Conservation (phyloP, 2,797 vertebrate species). For the Enteromius viviparus region DNA sequence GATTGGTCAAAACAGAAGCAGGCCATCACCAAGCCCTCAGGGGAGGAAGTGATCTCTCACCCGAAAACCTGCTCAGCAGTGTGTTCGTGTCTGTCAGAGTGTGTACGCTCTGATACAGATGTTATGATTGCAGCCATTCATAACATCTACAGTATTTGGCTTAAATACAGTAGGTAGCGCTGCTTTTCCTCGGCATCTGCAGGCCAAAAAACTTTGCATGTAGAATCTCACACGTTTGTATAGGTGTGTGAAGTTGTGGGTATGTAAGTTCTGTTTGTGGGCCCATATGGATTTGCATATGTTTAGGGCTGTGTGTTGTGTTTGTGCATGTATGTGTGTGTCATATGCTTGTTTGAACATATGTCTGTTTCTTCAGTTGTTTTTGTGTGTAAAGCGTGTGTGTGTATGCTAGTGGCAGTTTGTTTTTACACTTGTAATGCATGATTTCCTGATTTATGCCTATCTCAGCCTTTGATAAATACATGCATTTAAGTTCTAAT, state of each 20-base stretch:
- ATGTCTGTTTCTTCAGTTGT: constrained; percentile 11
- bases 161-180: not conserved
- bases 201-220: not conserved
- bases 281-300: constrained; percentile 9
- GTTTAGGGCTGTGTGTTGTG: constrained; percentile 2
- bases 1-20: constrained; percentile 57
- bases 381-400: not conserved
- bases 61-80: constrained; percentile 53
- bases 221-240: not conserved
- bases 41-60: constrained; percentile 53
- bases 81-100: constrained; percentile 34
- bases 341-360: not conserved
- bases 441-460: not conserved
- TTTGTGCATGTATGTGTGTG: not conserved
- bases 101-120: constrained; percentile 27
- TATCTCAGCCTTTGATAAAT: not conserved
- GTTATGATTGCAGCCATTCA: constrained; percentile 39
- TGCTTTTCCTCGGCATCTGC: not conserved
- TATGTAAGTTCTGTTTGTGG: not conserved
- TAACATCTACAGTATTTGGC: constrained; percentile 12
- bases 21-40: constrained; percentile 57
- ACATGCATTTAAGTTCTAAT: not conserved
- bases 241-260: constrained; percentile 13
- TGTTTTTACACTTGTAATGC: not conserved
- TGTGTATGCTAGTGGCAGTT: not conserved